Evolutionary conservation across 2,113 vertebrate genomes (phyloP), one percentile per base, ranked within the genome.

Genomic region (Entomyzon cyanotis): DNA sequence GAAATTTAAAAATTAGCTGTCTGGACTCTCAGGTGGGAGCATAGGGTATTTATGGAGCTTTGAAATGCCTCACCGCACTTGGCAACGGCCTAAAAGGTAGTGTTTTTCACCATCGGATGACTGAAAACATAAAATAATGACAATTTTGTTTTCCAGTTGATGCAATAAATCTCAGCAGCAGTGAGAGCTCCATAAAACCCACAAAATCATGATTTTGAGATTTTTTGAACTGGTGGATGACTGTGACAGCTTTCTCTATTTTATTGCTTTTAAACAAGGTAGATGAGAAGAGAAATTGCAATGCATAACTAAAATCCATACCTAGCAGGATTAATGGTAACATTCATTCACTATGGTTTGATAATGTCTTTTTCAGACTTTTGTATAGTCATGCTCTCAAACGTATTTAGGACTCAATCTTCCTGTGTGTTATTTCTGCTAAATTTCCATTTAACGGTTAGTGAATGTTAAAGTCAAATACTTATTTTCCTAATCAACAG

Each of bases 51-150:
- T 68, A 83, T 0, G 73, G 28, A 62, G 46, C 35, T 90, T 71
- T 73, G 64, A 93, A 94, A 91, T 60, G 31, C 52, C 55, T 53
- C 56, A 53, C 30, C 59, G 8, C 41, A 53, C 53, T 63, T 0
- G 0, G 30, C 41, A 85, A 37, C n/a, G 87, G 35, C 44, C 28
- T 91, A 46, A 85, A 85, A 67, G 19, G 15, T n/a, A 52, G 2
- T 11, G 21, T 35, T 95, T 94, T 93, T 87, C 46, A 92, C 63
- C 69, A 68, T 70, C 74, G 93, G 75, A 84, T 59, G 71, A 58
- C 35, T 20, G 71, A 65, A 84, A 18, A 3, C 20, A 44, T 75
- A 50, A 86, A 87, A 91, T 64, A 85, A 74, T 71, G 30, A 52
- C 28, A 78, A 28, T 84, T 93, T 87, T 78, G 11, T 77, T 91